Base-by-base conservation (phyloP, 2,888 invertebrate genomes). In the Lacanobia oleracea region DNA sequence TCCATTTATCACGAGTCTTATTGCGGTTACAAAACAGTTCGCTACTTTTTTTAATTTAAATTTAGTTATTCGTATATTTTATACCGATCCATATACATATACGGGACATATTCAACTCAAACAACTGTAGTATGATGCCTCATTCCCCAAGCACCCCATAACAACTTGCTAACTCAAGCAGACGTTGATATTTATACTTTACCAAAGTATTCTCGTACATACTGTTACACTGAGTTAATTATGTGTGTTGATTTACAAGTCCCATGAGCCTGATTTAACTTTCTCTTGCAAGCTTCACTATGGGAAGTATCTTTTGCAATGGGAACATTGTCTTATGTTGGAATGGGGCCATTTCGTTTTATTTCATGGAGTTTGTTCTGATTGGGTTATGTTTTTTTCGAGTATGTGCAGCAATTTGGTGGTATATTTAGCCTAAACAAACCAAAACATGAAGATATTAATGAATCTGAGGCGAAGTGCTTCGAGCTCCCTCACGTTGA, bases 211-310 rank as follows among this genome's bases (percentile, higher is more conserved):
- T 14, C 64, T 54, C 18, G 12, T 56, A 33, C 27, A 43, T 33
- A 23, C 14, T 23, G 9, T 65, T 73, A 37, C 16, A 59, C 33
- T 56, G 27, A 64, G 63, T 65, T 57, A 65, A 72, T 65, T 73
- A 57, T 45, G n/a, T 45, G 56, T 23, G 65, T 65, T 57, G 57
- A 64, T 72, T 57, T 57, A 50, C 16, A 63, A 48, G 9, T 50
- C 10, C 10, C 72, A 56, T 72, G 3, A 56, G 14, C 16, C 9
- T 23, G 5, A 45, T 61, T 61, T 14, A 56, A 62, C 27, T 73
- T 72, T 71, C 1, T n/a, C 18, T 9, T 27, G 33, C 18, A 21
- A 51, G 23, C 18, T 74, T 48, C 45, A 12, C 53, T 66, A 74
- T 14, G 45, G 6, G 1, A 59, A 59, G 37, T 56, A 33, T 50